Evolutionary conservation across 2,888 invertebrate species (phyloP).

Genomic region (Crepidodera aurea): DNA sequence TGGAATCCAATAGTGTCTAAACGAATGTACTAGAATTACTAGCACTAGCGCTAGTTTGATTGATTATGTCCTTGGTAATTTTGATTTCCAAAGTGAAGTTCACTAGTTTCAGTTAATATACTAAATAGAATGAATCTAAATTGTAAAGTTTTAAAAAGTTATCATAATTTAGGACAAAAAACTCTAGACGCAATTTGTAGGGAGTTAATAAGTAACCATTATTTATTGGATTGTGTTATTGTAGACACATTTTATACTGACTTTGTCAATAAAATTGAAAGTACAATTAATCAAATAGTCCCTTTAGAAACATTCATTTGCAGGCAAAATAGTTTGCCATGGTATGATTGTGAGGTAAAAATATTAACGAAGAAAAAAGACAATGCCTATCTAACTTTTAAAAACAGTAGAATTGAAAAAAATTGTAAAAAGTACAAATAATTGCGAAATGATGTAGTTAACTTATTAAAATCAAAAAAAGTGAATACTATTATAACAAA

Average conservation of each 20-base stretch:
- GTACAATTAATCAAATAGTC: too few relatives aligned
- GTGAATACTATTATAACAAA: background rate
- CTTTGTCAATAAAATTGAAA: too few relatives aligned
- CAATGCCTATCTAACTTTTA: background rate
- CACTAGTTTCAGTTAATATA: too few relatives aligned
- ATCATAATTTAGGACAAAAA: too few relatives aligned
- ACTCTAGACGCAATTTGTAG: too few relatives aligned
- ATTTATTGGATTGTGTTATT: too few relatives aligned
- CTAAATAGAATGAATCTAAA: too few relatives aligned
- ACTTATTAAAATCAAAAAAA: background rate
- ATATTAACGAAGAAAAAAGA: background rate
- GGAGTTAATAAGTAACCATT: too few relatives aligned
- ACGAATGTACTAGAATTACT: conserved; percentile 16
- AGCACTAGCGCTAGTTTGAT: conserved; percentile 10
- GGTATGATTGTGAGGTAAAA: too few relatives aligned
- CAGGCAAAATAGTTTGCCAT: background rate
- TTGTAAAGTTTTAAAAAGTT: too few relatives aligned
- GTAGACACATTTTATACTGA: too few relatives aligned
- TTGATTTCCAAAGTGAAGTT: conserved; percentile 7
- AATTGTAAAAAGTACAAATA: background rate
- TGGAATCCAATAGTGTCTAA: conserved; percentile 2
- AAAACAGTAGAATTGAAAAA: background rate
- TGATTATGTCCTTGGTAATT: conserved; percentile 15
- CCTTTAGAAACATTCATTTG: background rate
- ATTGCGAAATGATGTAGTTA: background rate